Base-by-base conservation (phyloP, 2,888 invertebrate species). In the Chrysomela aeneicollis region DNA sequence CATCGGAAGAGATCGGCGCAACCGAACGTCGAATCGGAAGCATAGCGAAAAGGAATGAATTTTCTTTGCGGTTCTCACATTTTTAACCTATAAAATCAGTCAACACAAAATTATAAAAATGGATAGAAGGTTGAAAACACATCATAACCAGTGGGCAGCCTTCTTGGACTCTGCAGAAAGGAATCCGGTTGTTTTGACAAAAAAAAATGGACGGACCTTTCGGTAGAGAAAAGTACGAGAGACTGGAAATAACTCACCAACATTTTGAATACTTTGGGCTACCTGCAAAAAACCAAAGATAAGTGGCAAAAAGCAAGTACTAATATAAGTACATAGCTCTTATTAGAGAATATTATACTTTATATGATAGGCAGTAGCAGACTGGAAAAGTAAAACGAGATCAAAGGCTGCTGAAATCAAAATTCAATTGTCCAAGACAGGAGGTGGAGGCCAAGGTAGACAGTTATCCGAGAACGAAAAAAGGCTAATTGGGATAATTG, bases 291-390 rank as follows among this genome's bases (percentile, higher is more conserved):
- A 21, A 19, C 51, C 22, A 26, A 26, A 8, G 51, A 52, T 5
- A 52, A 52, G 12, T 52, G 51, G 51, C 51, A 52, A 52, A 26
- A 26, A 52, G 51, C 26, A 12, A 52, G 51, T n/a, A n/a, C n/a
- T n/a, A n/a, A n/a, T n/a, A n/a, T n/a, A n/a, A n/a, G n/a, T n/a
- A n/a, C n/a, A n/a, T n/a, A n/a, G n/a, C n/a, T n/a, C n/a, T n/a
- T n/a, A n/a, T n/a, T n/a, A n/a, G n/a, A n/a, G n/a, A n/a, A n/a
- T n/a, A n/a, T n/a, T n/a, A n/a, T n/a, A n/a, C 26, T n/a, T n/a
- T n/a, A n/a, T n/a, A n/a, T n/a, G n/a, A 46, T 42, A 46, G 57
- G 57, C 46, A 42, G 57, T 57, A 17, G 42, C 57, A 22, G 57
- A 57, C 19, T 57, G 57, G 57, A 57, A 22, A 12, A 26, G 57